Percentiles rank a stretch among this genome's conserved stretches.
These are phyloP conservation scores for Dicaeum eximium DNA, from an alignment of 2,113 vertebrate genomes.

Conservation along the genomic window DNA sequence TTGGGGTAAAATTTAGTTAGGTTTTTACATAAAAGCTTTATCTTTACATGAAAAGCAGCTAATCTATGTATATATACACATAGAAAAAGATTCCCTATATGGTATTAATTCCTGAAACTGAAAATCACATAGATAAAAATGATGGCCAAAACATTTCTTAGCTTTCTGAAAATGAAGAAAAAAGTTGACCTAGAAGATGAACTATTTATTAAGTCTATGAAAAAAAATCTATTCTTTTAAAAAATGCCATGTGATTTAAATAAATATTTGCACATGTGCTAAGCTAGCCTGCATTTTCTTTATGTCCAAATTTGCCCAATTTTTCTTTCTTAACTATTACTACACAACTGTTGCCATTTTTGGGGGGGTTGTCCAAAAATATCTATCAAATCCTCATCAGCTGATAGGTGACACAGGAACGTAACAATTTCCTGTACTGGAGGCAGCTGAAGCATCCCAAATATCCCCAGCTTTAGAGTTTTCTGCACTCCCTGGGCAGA, in stretches of 20 bases:
- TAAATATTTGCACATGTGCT: not conserved
- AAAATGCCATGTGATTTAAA: not conserved
- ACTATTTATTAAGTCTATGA: not conserved
- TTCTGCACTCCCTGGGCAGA: not conserved
- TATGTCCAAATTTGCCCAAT: not conserved
- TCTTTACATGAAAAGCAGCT: not conserved
- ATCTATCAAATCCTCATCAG: not conserved
- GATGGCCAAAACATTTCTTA: not conserved
- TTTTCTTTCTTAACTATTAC: not conserved
- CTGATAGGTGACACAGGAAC: not conserved
- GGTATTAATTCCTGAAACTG: not conserved
- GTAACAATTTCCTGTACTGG: not conserved
- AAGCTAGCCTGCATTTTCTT: not conserved
- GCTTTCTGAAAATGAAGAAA: not conserved
- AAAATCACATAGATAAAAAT: not conserved
- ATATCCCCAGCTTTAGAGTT: not conserved
- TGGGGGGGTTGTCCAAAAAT: not conserved
- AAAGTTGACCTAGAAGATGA: not conserved
- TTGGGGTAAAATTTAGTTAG: not conserved
- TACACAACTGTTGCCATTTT: not conserved
- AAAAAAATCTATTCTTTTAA: not conserved
- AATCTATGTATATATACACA: not conserved
- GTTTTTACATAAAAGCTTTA: not conserved
- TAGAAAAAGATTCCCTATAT: not conserved
- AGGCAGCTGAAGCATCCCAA: not conserved